Evolutionary conservation across 1,140 invertebrate genomes (phyloP).

Genomic region (Octopus bimaculoides): DNA sequence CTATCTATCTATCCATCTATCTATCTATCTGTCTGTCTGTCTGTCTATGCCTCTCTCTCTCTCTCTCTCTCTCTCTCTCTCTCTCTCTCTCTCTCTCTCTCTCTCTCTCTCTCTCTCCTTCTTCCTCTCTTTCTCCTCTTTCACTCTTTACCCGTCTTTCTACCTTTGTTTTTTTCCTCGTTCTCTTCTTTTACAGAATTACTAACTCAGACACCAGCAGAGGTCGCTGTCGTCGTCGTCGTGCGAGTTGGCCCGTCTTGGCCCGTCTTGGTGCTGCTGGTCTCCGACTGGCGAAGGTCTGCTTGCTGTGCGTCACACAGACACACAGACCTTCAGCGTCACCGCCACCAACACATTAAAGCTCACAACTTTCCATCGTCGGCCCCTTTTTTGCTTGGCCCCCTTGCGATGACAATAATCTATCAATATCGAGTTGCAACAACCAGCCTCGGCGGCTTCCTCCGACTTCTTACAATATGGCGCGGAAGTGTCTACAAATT

Average conservation of each 20-base stretch:
- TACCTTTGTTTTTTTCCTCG: neutral
- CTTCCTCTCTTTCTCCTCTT: neutral
- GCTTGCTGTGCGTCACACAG: neutral
- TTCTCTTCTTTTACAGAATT: neutral
- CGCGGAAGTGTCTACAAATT: conserved; percentile 96
- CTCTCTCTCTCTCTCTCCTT: neutral
- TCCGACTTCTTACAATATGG: conserved; percentile 77
- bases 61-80: neutral
- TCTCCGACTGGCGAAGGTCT: neutral
- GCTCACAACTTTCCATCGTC: neutral
- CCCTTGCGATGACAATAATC: conserved; percentile 68
- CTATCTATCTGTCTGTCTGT: neutral
- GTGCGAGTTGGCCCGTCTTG: neutral
- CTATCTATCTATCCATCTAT: neutral
- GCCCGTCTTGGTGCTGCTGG: neutral
- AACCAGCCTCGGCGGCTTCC: conserved; percentile 70
- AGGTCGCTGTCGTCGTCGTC: neutral
- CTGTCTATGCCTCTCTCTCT: neutral
- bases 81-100: neutral
- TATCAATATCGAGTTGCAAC: conserved; percentile 75
- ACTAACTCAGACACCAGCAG: neutral
- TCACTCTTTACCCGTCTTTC: neutral
- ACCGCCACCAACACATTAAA: neutral
- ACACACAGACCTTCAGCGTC: neutral
- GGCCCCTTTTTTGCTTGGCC: neutral